Base-by-base conservation (phyloP, 1,140 invertebrate species). In the Scaptomyza hsui region DNA sequence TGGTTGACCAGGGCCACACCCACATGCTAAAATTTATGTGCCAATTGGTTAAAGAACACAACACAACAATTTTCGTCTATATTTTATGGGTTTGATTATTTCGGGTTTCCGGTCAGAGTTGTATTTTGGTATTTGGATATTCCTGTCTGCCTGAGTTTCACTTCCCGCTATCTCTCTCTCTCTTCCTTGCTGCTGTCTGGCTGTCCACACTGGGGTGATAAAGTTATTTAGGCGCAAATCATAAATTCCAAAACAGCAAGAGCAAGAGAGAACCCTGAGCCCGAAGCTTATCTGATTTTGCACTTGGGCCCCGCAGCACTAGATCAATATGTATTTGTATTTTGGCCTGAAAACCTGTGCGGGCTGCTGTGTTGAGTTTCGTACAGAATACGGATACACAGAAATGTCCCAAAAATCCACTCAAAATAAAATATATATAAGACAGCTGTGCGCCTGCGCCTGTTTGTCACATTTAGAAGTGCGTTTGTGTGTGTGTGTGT, bases 141-240 rank as follows among this genome's bases (percentile, higher is more conserved):
- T 48, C 68, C 61, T 60, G 35, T 63, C 67, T 53, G 59, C 13
- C 19, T 12, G 10, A 35, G n/a, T 24, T 24, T 32, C 19, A 16
- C 12, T 19, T 5, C 41, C 41, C n/a, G 6, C 3, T 15, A 6
- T 52, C 57, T 24, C 26, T 44, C 13, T 52, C 56, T 53, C 47
- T 49, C 47, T 45, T 44, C 13, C 32, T 37, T 2, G n/a, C 39
- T 12, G 42, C 44, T 24, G 57, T 60, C 42, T 49, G 35, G 2
- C 45, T 39, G 44, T 52, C 29, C 51, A 41, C 29, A 12, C 26
- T 32, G 55, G 81, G 72, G 82, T 86, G 82, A 88, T 88, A 89
- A 88, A 88, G 82, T 83, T 88, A 88, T 88, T 88, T 88, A 89
- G 83, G 82, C 82, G 82, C 82, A 88, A 88, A 89, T 81, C 78